Evolutionary conservation across 2,113 vertebrate species (phyloP).

Genomic region (Eurypyga helias): DNA sequence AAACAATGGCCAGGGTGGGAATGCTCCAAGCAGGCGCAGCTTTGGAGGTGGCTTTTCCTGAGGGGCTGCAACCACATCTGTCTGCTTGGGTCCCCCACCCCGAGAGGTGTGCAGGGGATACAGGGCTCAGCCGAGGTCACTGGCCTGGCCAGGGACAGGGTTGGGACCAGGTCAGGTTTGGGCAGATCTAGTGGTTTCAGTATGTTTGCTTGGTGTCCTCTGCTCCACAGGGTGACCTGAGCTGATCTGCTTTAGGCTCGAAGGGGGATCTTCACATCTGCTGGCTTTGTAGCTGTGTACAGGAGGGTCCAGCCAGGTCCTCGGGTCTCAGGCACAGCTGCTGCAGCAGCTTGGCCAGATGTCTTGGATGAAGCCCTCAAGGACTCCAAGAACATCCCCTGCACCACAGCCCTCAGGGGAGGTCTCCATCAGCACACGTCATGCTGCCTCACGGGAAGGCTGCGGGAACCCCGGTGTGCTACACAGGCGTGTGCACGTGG

Average conservation of each 20-base stretch:
- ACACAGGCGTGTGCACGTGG: accelerated
- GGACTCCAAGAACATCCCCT: neutral
- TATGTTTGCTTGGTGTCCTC: neutral
- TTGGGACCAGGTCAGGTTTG: neutral
- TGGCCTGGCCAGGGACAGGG: neutral
- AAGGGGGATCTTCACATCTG: neutral
- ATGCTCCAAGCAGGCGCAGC: neutral
- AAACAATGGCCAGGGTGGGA: conserved; percentile 64
- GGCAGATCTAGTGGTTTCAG: neutral
- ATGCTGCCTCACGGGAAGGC: neutral
- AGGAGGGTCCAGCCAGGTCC: neutral
- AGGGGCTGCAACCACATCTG: neutral
- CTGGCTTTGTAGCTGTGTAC: neutral
- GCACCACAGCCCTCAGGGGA: neutral
- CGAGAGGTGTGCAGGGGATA: accelerated
- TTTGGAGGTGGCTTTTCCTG: conserved; percentile 23
- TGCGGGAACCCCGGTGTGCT: too few species aligned
- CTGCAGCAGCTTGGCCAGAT: neutral
- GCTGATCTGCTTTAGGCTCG: neutral
- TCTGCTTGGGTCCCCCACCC: neutral
- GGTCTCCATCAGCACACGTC: accelerated
- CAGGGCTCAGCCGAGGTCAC: neutral
- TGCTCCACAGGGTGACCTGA: neutral
- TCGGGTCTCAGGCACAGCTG: neutral
- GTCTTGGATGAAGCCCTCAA: neutral